These are phyloP conservation scores for Latrodectus geometricus DNA, from an alignment of 1,140 invertebrate species.

Conservation along the genomic window DNA sequence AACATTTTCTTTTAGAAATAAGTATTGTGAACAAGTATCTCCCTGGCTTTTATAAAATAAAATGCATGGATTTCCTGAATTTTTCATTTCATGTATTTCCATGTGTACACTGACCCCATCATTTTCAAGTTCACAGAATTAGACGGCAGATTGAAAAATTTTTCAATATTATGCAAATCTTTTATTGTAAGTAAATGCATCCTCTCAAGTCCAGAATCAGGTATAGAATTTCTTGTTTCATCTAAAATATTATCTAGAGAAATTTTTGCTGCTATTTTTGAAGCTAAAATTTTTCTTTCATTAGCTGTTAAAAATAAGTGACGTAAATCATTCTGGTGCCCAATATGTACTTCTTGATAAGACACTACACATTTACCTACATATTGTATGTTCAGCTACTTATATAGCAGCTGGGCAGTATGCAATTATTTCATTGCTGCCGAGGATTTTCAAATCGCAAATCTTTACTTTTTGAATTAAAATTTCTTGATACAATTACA, in stretches of 20 bases:
- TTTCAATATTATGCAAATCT: slow-evolving; percentile 14
- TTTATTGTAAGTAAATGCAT: slow-evolving; percentile 1
- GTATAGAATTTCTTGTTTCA: not conserved
- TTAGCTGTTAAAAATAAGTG: not conserved
- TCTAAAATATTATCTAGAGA: not conserved
- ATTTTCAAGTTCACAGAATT: not conserved
- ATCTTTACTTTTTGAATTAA: not conserved
- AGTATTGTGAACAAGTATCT: not conserved
- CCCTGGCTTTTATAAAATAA: slow-evolving; percentile 14
- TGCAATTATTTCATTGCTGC: not conserved
- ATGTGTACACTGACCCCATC: not conserved
- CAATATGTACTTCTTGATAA: no score
- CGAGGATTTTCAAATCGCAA: not conserved
- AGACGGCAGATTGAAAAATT: not conserved
- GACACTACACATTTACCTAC: not conserved
- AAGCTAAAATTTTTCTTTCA: not conserved
- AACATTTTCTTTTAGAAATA: not conserved
- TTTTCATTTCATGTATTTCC: not conserved
- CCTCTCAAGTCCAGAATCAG: not conserved
- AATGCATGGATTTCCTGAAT: no score
- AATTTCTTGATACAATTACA: not conserved
- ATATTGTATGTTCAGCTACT: not conserved
- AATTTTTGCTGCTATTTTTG: not conserved
- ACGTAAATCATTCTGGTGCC: no score
- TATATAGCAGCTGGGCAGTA: slow-evolving; percentile 8